These are phyloP conservation scores for Eupithecia abbreviata DNA, from an alignment of 2,888 invertebrate species.

Conservation along the genomic window DNA sequence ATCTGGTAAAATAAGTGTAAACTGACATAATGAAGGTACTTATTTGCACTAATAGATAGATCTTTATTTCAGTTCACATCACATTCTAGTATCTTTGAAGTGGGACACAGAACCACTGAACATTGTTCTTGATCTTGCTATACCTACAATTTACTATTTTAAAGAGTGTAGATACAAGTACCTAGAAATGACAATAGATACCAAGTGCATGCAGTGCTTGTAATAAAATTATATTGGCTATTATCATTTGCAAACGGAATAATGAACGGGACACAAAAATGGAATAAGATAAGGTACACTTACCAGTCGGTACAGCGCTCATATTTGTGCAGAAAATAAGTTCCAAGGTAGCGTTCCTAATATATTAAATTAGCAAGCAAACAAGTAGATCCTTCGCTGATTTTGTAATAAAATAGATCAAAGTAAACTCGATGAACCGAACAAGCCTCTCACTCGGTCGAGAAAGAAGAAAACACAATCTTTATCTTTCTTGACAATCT, in stretches of 20 bases:
- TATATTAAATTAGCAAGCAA: neutral
- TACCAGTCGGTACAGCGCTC: slow-evolving; percentile 36
- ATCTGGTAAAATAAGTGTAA: neutral
- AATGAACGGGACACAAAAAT: neutral
- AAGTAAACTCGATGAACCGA: neutral
- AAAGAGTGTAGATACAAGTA: neutral
- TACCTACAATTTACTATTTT: neutral
- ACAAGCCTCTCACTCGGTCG: slow-evolving; percentile 1
- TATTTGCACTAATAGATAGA: neutral
- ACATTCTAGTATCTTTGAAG: neutral
- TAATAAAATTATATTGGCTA: neutral
- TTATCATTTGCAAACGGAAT: neutral
- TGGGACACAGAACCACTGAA: neutral
- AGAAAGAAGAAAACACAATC: neutral
- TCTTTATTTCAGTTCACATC: neutral
- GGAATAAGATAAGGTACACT: slow-evolving; percentile 8
- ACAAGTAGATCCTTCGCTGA: neutral
- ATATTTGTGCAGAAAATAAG: slow-evolving; percentile 15
- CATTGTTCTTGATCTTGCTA: neutral
- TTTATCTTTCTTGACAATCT: neutral
- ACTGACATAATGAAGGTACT: neutral
- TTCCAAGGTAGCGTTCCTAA: slow-evolving; percentile 11
- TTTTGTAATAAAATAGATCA: neutral
- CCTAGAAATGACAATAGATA: neutral
- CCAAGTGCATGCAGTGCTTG: neutral